These are phyloP conservation scores for Hucho hucho DNA, from an alignment of 2,113 vertebrate genomes.

Conservation along the genomic window DNA sequence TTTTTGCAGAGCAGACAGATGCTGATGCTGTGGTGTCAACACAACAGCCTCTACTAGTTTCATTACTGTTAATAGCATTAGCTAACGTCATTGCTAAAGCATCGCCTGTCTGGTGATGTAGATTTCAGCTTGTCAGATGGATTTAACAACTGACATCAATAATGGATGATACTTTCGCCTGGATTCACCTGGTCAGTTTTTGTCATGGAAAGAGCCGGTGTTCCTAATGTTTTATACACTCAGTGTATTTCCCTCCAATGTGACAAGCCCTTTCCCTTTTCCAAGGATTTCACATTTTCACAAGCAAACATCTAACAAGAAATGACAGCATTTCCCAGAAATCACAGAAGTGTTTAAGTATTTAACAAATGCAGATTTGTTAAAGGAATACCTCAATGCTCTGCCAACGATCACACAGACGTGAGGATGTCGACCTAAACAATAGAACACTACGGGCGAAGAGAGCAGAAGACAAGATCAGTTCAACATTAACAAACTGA, in stretches of 20 bases:
- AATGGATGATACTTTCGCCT: too few relatives aligned
- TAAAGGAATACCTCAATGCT: constrained; percentile 26
- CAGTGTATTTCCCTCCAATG: too few relatives aligned
- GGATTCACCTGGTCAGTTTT: too few relatives aligned
- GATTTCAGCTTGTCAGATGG: too few relatives aligned
- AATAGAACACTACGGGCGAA: constrained; percentile 18
- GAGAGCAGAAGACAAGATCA: constrained; percentile 30
- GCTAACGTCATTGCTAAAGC: not conserved
- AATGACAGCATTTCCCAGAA: constrained; percentile 30
- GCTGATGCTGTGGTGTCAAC: constrained; percentile 21
- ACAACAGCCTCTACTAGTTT: too few relatives aligned
- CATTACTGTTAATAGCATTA: not conserved
- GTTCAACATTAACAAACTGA: constrained; percentile 29
- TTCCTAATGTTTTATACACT: too few relatives aligned
- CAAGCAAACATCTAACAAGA: constrained; percentile 11
- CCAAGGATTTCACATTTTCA: constrained; percentile 29
- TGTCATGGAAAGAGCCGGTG: too few relatives aligned
- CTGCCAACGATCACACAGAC: constrained; percentile 59
- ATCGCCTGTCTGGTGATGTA: too few relatives aligned
- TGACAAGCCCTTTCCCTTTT: constrained; percentile 8
- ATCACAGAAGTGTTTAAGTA: constrained; percentile 3
- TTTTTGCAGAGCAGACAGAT: too few relatives aligned
- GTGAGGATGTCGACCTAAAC: constrained; percentile 8
- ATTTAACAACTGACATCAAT: too few relatives aligned
- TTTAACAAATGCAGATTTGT: constrained; percentile 31